Conservation (phyloP, 2,797 vertebrate genomes). For the Ispidina lecontei region DNA sequence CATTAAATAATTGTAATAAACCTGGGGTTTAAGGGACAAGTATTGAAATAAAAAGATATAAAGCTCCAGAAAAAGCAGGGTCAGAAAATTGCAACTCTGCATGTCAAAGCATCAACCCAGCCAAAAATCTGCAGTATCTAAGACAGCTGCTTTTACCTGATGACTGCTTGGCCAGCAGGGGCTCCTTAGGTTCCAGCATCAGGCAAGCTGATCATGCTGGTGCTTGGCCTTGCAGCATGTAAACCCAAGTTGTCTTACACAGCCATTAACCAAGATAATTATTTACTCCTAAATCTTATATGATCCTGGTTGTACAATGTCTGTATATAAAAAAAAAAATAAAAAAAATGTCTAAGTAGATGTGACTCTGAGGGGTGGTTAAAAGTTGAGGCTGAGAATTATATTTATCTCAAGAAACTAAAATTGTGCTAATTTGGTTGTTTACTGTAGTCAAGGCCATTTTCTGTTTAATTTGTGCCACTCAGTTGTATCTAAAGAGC, state of each 20-base stretch:
- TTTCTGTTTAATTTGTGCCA: neutral
- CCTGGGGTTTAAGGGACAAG: neutral
- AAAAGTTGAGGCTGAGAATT: neutral
- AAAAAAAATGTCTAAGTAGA: fast-evolving
- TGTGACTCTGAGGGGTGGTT: neutral
- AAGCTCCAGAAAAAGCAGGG: neutral
- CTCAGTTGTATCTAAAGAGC: neutral
- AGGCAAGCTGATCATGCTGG: fast-evolving
- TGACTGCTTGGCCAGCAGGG: neutral
- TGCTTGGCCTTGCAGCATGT: neutral
- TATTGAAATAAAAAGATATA: neutral
- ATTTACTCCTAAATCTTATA: neutral
- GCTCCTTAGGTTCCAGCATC: fast-evolving
- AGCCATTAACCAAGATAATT: neutral
- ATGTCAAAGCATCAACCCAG: neutral
- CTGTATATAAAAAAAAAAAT: neutral
- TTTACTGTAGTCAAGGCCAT: neutral
- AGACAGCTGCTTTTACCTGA: neutral
- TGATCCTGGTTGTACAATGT: neutral
- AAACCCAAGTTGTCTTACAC: neutral
- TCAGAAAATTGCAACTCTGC: neutral
- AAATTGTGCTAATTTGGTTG: neutral
- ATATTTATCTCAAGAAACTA: neutral
- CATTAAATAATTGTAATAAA: neutral
- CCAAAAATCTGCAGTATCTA: neutral